Percentiles rank a stretch among this genome's conserved stretches.
phyloP scores from a whole-genome alignment of 2,113 vertebrate genomes.

The Zosterops pallidus region DNA sequence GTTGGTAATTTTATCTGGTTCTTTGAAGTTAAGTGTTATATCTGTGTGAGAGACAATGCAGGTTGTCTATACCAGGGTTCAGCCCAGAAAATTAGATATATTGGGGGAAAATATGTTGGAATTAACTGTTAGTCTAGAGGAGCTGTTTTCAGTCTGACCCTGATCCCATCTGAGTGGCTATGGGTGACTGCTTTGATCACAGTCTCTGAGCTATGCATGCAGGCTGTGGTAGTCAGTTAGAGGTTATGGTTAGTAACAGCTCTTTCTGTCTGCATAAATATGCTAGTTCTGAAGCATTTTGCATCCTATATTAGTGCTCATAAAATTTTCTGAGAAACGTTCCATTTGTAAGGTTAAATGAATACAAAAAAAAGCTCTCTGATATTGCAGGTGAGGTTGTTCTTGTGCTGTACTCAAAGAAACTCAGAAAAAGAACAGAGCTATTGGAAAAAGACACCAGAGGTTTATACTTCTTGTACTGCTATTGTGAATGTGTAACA shows the following conservation, averaged over 20 bases:
- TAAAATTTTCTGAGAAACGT: background rate
- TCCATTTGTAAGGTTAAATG: background rate
- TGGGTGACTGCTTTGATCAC: background rate
- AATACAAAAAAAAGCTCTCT: background rate
- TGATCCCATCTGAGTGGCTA: background rate
- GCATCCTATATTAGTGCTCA: background rate
- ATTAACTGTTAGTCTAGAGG: background rate
- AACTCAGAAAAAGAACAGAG: background rate
- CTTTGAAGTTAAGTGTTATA: background rate
- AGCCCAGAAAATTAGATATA: background rate
- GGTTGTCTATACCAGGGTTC: background rate
- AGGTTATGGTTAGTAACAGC: background rate
- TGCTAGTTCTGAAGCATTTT: background rate
- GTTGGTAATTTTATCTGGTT: background rate
- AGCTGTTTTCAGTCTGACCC: background rate
- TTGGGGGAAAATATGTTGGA: background rate
- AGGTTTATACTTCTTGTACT: background rate
- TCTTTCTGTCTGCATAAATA: background rate
- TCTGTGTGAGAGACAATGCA: background rate
- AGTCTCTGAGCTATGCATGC: background rate
- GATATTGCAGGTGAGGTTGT: background rate
- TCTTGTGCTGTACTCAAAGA: background rate
- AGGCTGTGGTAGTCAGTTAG: background rate
- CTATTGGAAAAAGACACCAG: background rate
- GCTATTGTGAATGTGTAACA: background rate